Evolutionary conservation across 2,888 invertebrate genomes (phyloP).

Genomic region (Sphaerophoria rueppellii): DNA sequence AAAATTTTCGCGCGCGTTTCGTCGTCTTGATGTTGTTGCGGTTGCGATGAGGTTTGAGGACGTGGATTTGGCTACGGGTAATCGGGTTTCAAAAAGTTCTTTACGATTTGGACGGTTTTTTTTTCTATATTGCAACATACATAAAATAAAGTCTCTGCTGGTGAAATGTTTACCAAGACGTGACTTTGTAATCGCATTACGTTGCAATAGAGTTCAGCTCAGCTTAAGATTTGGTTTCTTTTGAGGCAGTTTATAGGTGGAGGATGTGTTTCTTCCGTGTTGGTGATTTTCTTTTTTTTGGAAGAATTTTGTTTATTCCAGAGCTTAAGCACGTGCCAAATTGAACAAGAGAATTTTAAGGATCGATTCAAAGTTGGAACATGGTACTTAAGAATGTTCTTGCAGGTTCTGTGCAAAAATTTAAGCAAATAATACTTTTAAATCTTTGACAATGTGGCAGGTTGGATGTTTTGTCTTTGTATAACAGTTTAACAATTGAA

Average conservation of each 20-base stretch:
- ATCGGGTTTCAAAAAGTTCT: conserved; percentile 55
- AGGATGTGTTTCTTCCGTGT: conserved; percentile 58
- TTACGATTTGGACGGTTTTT: conserved; percentile 9
- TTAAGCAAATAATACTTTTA: conserved; percentile 12
- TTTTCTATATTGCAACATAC: background rate
- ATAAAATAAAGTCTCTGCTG: conserved; percentile 13
- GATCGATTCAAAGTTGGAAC: conserved; percentile 18
- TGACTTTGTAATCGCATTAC: conserved; percentile 48
- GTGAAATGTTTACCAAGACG: conserved; percentile 44
- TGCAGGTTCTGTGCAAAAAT: conserved; percentile 6
- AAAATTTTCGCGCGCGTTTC: conserved; percentile 63
- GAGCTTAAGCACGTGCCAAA: conserved; percentile 53
- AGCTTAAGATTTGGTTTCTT: conserved; percentile 50
- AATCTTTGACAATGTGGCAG: background rate
- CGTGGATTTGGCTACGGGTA: conserved; percentile 7
- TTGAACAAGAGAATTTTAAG: conserved; percentile 31
- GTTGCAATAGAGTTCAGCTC: conserved; percentile 6
- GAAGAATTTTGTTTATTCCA: background rate
- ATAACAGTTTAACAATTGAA: background rate
- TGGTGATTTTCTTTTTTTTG: conserved; percentile 3
- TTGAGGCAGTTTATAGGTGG: conserved; percentile 60
- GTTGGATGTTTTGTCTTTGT: background rate
- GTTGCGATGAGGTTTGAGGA: background rate
- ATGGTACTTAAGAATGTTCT: conserved; percentile 24
- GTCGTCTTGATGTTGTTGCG: conserved; percentile 12